Percentiles rank a stretch among this genome's conserved stretches.
phyloP scores from a whole-genome alignment of 1,140 invertebrate genomes.

The Tetramorium alpestre region DNA sequence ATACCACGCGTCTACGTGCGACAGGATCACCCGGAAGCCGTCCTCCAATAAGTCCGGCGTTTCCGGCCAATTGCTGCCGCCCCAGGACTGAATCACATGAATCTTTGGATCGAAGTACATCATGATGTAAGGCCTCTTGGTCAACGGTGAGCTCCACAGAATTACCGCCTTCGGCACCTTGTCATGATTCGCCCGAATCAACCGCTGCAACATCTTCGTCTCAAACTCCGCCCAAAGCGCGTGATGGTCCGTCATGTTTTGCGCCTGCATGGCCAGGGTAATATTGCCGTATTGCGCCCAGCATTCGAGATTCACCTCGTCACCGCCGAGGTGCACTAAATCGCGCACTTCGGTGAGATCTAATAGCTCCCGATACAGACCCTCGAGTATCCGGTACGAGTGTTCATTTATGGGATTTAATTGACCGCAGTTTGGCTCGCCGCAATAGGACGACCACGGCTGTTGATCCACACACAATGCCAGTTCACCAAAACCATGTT shows the following conservation, averaged over 20 bases:
- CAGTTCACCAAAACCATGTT: conserved; percentile 89
- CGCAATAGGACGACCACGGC: conserved; percentile 91
- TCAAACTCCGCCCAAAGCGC: conserved; percentile 93
- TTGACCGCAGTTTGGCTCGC: conserved; percentile 94
- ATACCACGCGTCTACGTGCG: conserved; percentile 95
- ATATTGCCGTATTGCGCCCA: conserved; percentile 88
- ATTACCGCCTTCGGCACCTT: conserved; percentile 88
- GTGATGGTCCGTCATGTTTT: conserved; percentile 91
- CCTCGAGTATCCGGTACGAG: conserved; percentile 89
- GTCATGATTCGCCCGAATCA: conserved; percentile 89
- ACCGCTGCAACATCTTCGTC: conserved; percentile 87
- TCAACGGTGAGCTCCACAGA: conserved; percentile 93
- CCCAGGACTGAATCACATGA: conserved; percentile 90
- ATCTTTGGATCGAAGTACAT: conserved; percentile 87
- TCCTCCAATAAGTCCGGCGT: conserved; percentile 90
- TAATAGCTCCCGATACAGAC: conserved; percentile 87
- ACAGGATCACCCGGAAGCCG: conserved; percentile 92
- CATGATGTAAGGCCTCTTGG: conserved; percentile 89
- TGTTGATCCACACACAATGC: conserved; percentile 91
- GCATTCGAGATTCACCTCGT: conserved; percentile 93
- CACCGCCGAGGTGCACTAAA: conserved; percentile 93
- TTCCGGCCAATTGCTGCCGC: conserved; percentile 91
- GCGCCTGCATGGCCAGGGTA: conserved; percentile 85
- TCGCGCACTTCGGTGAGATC: conserved; percentile 86
- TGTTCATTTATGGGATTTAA: conserved; percentile 93